Evolutionary conservation across 1,140 invertebrate species (phyloP).

Genomic region (Zaprionus taronus): DNA sequence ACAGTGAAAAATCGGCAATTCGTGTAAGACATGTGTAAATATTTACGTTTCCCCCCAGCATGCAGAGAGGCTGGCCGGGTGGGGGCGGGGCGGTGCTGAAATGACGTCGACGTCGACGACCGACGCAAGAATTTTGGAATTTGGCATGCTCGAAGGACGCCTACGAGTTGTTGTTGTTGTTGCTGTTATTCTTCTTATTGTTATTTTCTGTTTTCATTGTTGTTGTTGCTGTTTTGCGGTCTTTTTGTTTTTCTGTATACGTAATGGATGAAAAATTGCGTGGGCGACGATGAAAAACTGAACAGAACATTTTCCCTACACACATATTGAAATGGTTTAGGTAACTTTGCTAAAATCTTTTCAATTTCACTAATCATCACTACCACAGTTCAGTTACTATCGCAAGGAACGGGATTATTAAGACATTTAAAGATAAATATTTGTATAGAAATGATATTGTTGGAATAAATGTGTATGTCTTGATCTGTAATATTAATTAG

Average conservation of each 20-base stretch:
- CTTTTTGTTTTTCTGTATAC: conserved; percentile 23
- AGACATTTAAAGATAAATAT: background rate
- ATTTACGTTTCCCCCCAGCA: conserved; percentile 65
- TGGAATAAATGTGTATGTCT: too few species aligned
- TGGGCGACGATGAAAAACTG: conserved; percentile 13
- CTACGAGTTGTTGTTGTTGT: conserved; percentile 61
- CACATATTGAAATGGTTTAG: background rate
- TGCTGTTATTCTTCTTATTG: conserved; percentile 12
- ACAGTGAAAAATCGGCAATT: conserved; percentile 70
- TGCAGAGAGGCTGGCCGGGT: too few species aligned
- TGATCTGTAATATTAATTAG: too few species aligned
- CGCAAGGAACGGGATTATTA: background rate
- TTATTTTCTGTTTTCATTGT: conserved; percentile 9
- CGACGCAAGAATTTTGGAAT: conserved; percentile 81
- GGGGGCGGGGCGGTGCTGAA: conserved; percentile 10
- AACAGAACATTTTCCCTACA: background rate
- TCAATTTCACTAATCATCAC: background rate
- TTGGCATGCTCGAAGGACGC: conserved; percentile 78
- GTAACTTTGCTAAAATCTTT: background rate
- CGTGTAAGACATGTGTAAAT: conserved; percentile 80
- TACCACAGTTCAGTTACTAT: background rate
- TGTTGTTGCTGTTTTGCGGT: conserved; percentile 21
- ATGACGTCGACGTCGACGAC: conserved; percentile 77
- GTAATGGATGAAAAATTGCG: conserved; percentile 18
- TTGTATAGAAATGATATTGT: too few species aligned